Evolutionary conservation across 2,888 invertebrate species (phyloP), one percentile per base, ranked within the genome.

Genomic region (Stenchaetothrips biformis): DNA sequence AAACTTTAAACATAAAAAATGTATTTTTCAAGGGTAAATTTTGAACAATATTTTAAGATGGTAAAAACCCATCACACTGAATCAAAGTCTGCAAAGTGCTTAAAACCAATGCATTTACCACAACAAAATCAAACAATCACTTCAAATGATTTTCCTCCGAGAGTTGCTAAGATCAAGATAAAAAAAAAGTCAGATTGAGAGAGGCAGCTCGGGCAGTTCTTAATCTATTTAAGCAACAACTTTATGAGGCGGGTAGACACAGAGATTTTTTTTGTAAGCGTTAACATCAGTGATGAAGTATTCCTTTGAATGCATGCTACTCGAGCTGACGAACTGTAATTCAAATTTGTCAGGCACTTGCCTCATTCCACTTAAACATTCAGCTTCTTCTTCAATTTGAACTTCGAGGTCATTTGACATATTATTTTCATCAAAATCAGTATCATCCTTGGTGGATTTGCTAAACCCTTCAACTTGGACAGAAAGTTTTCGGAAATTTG

Each of bases 191-290:
- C n/a, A n/a, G n/a, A n/a, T n/a, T n/a, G n/a, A n/a, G n/a, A n/a
- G n/a, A n/a, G n/a, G n/a, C 18, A 37, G 37, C 13, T 53, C 11
- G 18, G 53, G 18, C 13, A 53, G 18, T 18, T 18, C 13, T 53
- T 53, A 0, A 53, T 21, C 11, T 74, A 2, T 21, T 21, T 21
- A 74, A 74, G 67, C 67, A 9, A 74, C 67, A 80, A 48, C 77
- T 78, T 59, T 80, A 81, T 80, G 81, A 85, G 84, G 88, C 85
- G 81, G 81, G 80, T 82, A 82, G 77, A 80, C 78, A 53, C 53
- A 37, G 25, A 82, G 47, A 6, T 81, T 78, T n/a, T 53, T 78
- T 59, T 81, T 82, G 80, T 81, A 82, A 13, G 80, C 21, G n/a
- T 79, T 74, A 74, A 82, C 62, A 79, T 82, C 80, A 2, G 78